These are phyloP conservation scores for rat (Rattus norvegicus) DNA, from an alignment of 2,113 vertebrate genomes.

Conservation along the genomic window GRCr8 NC_086020.1:195517001-195517500, in stretches of 20 bases:
- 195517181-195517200: slow-evolving; percentile 34
- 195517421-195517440: not conserved
- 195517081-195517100: slow-evolving; percentile 58
- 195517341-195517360: not conserved
- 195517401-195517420: slow-evolving; percentile 14
- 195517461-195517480: not conserved
- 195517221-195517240: slow-evolving; percentile 49
- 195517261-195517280: slow-evolving; percentile 14
- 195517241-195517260: slow-evolving; percentile 26
- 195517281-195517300: slow-evolving; percentile 8
- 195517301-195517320: not conserved
- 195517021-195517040: not conserved
- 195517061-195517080: slow-evolving; percentile 55
- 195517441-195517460: not conserved
- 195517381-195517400: slow-evolving; percentile 4
- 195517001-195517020: not conserved
- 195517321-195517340: not conserved
- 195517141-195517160: slow-evolving; percentile 40
- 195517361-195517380: not conserved
- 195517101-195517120: slow-evolving; percentile 37
- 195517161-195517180: slow-evolving; percentile 56
- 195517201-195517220: slow-evolving; percentile 42
- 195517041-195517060: slow-evolving; percentile 25
- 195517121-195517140: slow-evolving; percentile 51
- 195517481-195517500: not conserved